Evolutionary conservation across 2,888 invertebrate genomes (phyloP), one percentile per base, ranked within the genome.

Genomic region (Xanthia icteritia): DNA sequence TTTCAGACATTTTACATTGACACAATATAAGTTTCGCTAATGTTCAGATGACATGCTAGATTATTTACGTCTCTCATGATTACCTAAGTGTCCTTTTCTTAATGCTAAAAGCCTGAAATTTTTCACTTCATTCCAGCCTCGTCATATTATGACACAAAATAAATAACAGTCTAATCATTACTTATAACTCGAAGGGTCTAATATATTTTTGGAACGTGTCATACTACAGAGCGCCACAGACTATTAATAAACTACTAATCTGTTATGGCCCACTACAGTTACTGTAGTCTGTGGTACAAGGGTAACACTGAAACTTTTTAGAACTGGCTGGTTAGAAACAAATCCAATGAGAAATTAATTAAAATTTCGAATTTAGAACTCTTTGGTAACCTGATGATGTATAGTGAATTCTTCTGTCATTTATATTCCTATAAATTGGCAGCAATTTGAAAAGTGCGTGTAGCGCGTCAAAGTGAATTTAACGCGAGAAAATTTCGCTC

Each of bases 161-260:
- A 31, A 42, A 42, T 54, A 64, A n/a, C 20, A 63, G 15, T 2
- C 39, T 51, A 31, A n/a, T 31, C 15, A 39, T 65, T 42, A 58
- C 42, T 36, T 27, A 31, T 2, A 31, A 78, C 39, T 77, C 48
- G 2, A 31, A 45, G 27, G 71, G 58, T 65, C 48, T 31, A 60
- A 60, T 23, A 27, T 70, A 79, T 71, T 74, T 84, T 74, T 71
- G 63, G 58, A 51, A 58, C 23, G 68, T 70, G 48, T 63, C 45
- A 9, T 45, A n/a, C 8, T 54, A 36, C 15, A 67, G 2, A 23
- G 51, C 3, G 23, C 27, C 65, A 51, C 17, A 39, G 27, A 23
- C 56, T 72, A 80, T 72, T 69, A 68, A 84, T 84, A 81, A 60
- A 48, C 36, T 31, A 31, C 36, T 72, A 64, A 84, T 70, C 36